These are phyloP conservation scores for Tiliacea citrago DNA, from an alignment of 2,888 invertebrate species.

Conservation along the genomic window DNA sequence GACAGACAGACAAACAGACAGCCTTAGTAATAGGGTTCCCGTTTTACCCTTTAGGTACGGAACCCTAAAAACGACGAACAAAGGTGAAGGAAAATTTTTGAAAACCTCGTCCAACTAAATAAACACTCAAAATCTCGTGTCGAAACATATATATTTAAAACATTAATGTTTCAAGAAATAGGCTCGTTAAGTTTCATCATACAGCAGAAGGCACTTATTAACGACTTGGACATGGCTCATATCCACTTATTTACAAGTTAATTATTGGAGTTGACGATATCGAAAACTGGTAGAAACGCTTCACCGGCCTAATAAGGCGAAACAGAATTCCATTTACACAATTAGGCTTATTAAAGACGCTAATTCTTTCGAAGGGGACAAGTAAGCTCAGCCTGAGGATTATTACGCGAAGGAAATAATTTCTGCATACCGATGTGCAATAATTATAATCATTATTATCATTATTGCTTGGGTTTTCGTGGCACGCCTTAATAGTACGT, in stretches of 20 bases:
- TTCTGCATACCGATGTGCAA: conserved; percentile 81
- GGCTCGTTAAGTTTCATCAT: conserved; percentile 61
- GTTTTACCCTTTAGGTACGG: too few relatives aligned
- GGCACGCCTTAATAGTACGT: conserved; percentile 70
- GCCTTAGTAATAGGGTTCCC: too few relatives aligned
- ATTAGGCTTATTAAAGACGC: conserved; percentile 83
- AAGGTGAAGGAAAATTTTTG: background rate
- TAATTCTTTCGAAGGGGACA: conserved; percentile 83
- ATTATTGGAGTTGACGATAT: conserved; percentile 72
- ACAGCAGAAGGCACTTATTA: conserved; percentile 58
- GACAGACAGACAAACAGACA: too few relatives aligned
- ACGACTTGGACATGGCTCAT: conserved; percentile 55
- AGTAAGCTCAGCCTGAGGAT: conserved; percentile 80
- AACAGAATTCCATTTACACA: conserved; percentile 81
- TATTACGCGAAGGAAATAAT: conserved; percentile 77
- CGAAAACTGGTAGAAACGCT: conserved; percentile 69
- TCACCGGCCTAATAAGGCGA: conserved; percentile 72
- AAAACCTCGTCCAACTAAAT: conserved; percentile 42
- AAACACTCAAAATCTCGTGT: conserved; percentile 45
- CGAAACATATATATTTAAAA: conserved; percentile 50
- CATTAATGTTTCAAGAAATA: conserved; percentile 57
- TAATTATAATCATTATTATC: conserved; percentile 81
- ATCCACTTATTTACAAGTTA: conserved; percentile 67
- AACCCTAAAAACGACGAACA: too few relatives aligned
- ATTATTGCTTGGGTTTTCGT: conserved; percentile 75